phyloP scores from a whole-genome alignment of 1,140 invertebrate genomes.

The Fopius arisanus region DNA sequence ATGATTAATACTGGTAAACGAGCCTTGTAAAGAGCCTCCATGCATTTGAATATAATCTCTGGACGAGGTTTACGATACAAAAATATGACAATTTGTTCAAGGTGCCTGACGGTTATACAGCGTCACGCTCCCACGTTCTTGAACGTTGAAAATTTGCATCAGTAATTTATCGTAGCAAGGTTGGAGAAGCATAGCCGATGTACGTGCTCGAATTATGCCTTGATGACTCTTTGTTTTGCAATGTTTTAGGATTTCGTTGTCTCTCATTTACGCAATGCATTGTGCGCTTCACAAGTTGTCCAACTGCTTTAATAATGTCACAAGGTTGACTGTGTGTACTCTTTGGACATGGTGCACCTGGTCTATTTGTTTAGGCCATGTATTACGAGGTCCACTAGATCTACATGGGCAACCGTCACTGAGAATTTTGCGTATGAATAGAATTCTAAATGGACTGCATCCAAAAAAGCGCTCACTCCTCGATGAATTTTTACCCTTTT shows the following conservation, averaged over 20 bases:
- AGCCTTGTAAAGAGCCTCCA: neutral
- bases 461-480: neutral
- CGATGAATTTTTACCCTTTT: too few species aligned
- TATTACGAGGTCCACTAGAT: neutral
- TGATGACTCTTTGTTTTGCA: neutral
- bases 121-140: slow-evolving; percentile 17
- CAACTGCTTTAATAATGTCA: slow-evolving; percentile 3
- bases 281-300: neutral
- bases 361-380: slow-evolving; percentile 10
- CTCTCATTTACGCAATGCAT: neutral
- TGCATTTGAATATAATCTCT: neutral
- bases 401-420: neutral
- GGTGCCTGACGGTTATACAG: neutral
- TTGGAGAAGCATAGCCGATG: neutral
- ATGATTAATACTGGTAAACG: neutral
- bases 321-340: neutral
- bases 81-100: slow-evolving; percentile 5
- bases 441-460: neutral
- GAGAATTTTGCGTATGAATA: neutral
- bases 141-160: neutral
- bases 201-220: neutral
- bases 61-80: neutral
- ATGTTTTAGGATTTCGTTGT: neutral
- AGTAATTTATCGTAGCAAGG: slow-evolving; percentile 13
- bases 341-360: neutral